Evolutionary conservation across 2,113 vertebrate genomes (phyloP).

Genomic region (Erythrocercus mccallii): DNA sequence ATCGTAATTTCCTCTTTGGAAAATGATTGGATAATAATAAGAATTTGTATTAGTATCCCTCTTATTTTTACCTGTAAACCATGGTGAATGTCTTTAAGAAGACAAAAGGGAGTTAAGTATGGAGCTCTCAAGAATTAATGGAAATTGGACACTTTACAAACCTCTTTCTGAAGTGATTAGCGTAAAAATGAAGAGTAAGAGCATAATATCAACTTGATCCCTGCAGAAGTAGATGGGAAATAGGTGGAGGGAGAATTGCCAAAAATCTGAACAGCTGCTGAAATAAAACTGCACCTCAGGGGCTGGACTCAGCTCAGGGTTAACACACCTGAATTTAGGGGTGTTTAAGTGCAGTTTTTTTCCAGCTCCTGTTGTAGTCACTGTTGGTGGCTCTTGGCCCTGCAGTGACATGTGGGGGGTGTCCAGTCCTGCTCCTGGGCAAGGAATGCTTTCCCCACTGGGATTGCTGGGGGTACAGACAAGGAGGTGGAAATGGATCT

Average conservation of each 20-base stretch:
- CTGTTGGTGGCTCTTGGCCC: neutral
- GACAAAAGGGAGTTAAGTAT: neutral
- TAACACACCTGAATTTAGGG: neutral
- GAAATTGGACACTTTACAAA: neutral
- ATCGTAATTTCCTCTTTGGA: neutral
- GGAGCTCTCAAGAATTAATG: neutral
- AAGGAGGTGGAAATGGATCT: rapidly evolving
- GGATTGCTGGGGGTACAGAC: neutral
- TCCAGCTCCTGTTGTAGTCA: rapidly evolving
- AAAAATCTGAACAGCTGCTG: neutral
- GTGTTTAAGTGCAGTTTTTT: neutral
- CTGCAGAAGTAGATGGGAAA: neutral
- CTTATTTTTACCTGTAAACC: slow-evolving; percentile 2
- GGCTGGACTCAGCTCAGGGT: neutral
- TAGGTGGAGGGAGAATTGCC: neutral
- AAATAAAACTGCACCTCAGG: neutral
- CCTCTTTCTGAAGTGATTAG: neutral
- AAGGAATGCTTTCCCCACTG: neutral
- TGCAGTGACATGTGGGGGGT: neutral
- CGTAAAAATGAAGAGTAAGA: neutral
- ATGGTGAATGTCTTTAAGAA: neutral
- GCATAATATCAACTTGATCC: neutral
- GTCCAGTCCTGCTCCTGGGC: neutral
- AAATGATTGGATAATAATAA: neutral
- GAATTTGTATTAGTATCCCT: neutral